Base-by-base conservation (phyloP, 2,888 invertebrate species). In the Coleophora deauratella region DNA sequence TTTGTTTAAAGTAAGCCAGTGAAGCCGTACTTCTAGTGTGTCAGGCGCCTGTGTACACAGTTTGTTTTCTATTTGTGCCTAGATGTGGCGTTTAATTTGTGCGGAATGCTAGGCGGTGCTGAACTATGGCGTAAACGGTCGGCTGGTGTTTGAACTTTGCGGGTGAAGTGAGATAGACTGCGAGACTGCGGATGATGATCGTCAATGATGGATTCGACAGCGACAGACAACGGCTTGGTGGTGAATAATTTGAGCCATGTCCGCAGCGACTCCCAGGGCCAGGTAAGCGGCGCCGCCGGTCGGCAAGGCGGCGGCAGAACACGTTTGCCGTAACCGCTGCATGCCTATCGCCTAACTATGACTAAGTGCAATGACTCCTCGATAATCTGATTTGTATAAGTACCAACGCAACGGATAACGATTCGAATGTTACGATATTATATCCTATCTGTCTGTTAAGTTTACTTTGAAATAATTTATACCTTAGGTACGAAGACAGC, bases 221-320 rank as follows among this genome's bases (percentile, higher is more conserved):
- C 75, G 56, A 55, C 79, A 62, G 85, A 86, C 65, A 81, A 72
- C 73, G 84, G 81, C 62, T 69, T 80, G 62, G 72, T 81, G 67
- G 81, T 79, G 68, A 85, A 85, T 66, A 86, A 85, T 77, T 68
- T 84, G 71, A 81, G 81, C 68, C 85, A 85, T 60, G 79, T 72
- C 72, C 81, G 84, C 66, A 82, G 65, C 63, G 85, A 86, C 46
- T 81, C 84, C 63, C 85, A 85, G 85, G 85, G 82, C 63, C 85
- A 85, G 85, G 85, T 85, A 77, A 80, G 84, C 66, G 59, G 33
- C 30, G 49, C 54, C 55, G 57, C 56, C 52, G 44, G 21, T 21
- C 21, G 21, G 21, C 21, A 21, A 21, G 21, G 21, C 21, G 21
- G 66, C 67, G 62, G 68, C 70, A 60, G 73, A 80, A 79, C 82